Conservation (phyloP, 2,797 vertebrate genomes). For the Tadarida brasiliensis region DNA sequence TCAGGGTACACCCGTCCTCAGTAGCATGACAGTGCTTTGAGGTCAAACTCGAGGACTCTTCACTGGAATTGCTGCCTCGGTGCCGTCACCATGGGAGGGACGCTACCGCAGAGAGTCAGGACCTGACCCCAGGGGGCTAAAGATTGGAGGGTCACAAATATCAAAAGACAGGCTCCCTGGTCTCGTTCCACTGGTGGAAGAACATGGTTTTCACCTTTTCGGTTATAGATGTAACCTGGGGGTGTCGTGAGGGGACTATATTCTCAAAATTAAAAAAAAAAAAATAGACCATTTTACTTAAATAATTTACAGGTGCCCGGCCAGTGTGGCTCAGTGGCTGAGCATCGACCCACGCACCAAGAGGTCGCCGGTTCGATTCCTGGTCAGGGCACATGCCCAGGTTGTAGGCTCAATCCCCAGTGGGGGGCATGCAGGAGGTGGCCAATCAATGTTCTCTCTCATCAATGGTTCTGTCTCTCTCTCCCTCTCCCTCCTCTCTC, state of each 20-base stretch:
- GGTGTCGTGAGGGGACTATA: neutral
- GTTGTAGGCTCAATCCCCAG: too few relatives aligned
- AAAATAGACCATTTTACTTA: neutral
- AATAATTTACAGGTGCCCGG: neutral
- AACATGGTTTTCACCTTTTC: neutral
- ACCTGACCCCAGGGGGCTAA: neutral
- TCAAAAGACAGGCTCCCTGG: neutral
- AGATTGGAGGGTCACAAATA: neutral
- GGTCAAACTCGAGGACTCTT: neutral
- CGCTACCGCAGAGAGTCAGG: neutral
- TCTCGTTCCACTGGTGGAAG: neutral
- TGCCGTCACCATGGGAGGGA: neutral
- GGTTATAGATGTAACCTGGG: neutral
- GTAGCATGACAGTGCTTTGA: conserved; percentile 7
- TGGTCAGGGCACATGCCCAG: too few relatives aligned
- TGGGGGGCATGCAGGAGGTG: too few relatives aligned
- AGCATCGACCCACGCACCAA: too few relatives aligned
- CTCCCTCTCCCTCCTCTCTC: too few relatives aligned
- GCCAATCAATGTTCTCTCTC: too few relatives aligned
- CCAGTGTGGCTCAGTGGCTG: too few relatives aligned
- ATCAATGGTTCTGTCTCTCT: too few relatives aligned
- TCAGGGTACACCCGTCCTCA: neutral
- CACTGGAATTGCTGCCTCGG: neutral
- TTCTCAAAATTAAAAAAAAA: conserved; percentile 23
- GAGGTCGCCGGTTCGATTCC: too few relatives aligned